Percentiles rank a stretch among this genome's conserved stretches.
phyloP scores from a whole-genome alignment of 1,140 invertebrate species.

The Zaprionus vittiger region DNA sequence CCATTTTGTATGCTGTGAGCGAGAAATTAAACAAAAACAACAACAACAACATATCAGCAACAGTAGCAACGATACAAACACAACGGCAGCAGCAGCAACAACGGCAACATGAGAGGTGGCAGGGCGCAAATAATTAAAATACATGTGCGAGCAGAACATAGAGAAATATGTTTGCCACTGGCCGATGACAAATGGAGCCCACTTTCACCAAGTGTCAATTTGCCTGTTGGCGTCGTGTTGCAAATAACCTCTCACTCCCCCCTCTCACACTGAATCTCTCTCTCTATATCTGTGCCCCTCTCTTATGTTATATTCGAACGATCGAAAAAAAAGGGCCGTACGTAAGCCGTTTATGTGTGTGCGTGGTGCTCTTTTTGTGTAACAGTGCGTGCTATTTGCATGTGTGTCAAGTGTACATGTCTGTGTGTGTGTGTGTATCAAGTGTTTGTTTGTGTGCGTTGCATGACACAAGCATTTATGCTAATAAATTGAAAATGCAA shows the following conservation, averaged over 20 bases:
- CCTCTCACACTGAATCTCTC: background rate
- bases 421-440: slow-evolving; percentile 57
- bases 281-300: slow-evolving; percentile 25
- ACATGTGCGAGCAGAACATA: slow-evolving; percentile 39
- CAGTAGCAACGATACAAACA: background rate
- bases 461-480: slow-evolving; percentile 77
- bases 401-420: slow-evolving; percentile 73
- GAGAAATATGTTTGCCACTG: slow-evolving; percentile 67
- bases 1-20: slow-evolving; percentile 80
- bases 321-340: background rate
- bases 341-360: slow-evolving; percentile 2
- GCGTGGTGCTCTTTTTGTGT: slow-evolving; percentile 24
- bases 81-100: slow-evolving; percentile 4
- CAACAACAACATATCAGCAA: slow-evolving; percentile 33
- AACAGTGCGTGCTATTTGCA: slow-evolving; percentile 55
- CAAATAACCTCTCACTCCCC: slow-evolving; percentile 10
- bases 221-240: slow-evolving; percentile 58
- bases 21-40: slow-evolving; percentile 46
- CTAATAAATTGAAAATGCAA: slow-evolving; percentile 83
- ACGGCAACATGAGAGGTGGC: slow-evolving; percentile 7
- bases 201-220: slow-evolving; percentile 80
- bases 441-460: slow-evolving; percentile 51
- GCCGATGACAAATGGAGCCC: slow-evolving; percentile 73
- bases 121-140: slow-evolving; percentile 73
- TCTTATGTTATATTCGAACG: slow-evolving; percentile 31